Conservation (phyloP, 2,888 invertebrate species). For the Philonicus albiceps region DNA sequence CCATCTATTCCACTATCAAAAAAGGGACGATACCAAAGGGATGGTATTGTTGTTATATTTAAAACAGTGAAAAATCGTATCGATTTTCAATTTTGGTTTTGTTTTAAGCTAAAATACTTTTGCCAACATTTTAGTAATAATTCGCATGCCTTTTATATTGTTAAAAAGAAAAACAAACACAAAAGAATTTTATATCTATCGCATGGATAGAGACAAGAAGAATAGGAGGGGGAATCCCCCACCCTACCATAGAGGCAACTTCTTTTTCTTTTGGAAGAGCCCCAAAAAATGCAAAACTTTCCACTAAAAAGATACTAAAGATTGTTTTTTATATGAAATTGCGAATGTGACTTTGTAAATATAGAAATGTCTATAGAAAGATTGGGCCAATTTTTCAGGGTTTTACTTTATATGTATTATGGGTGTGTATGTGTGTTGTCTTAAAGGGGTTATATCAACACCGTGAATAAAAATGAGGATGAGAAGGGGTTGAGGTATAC, state of each 20-base stretch:
- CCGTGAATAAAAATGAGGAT: not conserved
- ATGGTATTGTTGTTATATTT: too few relatives aligned
- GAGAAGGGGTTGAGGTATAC: not conserved
- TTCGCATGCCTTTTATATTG: slow-evolving; percentile 29
- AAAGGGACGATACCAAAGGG: too few relatives aligned
- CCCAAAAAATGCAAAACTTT: slow-evolving; percentile 32
- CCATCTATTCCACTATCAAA: too few relatives aligned
- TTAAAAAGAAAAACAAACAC: not conserved
- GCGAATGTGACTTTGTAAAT: slow-evolving; percentile 31
- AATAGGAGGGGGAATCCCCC: too few relatives aligned
- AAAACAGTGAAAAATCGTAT: not conserved
- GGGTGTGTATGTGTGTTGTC: not conserved
- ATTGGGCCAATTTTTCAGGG: not conserved
- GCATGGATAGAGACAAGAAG: not conserved
- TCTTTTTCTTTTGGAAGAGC: not conserved
- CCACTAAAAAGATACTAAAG: slow-evolving; percentile 24
- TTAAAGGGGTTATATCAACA: not conserved
- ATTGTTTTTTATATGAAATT: slow-evolving; percentile 25
- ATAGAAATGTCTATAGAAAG: too few relatives aligned
- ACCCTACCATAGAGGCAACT: too few relatives aligned
- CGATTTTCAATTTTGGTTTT: slow-evolving; percentile 12
- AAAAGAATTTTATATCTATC: slow-evolving; percentile 16
- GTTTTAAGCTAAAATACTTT: slow-evolving; percentile 12
- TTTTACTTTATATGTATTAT: not conserved
- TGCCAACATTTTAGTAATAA: slow-evolving; percentile 12